Evolutionary conservation across 2,797 vertebrate species (phyloP), one percentile per base, ranked within the genome.

Genomic region (Fistularia tabacaria): DNA sequence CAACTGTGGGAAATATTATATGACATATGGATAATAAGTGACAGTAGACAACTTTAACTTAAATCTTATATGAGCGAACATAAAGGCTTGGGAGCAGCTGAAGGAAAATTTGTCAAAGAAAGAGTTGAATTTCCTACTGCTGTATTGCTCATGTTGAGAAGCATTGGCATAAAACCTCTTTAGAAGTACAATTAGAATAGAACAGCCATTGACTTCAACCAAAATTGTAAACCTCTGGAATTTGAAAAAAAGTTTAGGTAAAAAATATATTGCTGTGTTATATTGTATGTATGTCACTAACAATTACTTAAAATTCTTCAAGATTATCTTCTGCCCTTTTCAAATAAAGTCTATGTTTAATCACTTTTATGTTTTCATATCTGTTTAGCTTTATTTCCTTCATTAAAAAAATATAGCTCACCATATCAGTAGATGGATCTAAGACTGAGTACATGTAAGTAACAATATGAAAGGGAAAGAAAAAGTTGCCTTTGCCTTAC

Each of bases 1-100:
- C 70, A 53, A 56, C 74, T 85, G 85, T 84, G 80, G 80, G 81
- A 83, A 89, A 89, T 78, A 76, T 80, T 82, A 85, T 66, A 74
- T 57, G 77, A 82, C 74, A 80, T 63, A 55, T 60, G 65, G 67
- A 84, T 79, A 77, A 84, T 85, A 82, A 82, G 77, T 78, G 73
- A 77, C 69, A 76, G 71, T 51, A 82, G 79, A 81, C 70, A 84
- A 76, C 73, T 76, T 59, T 66, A 85, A 85, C 83, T 70, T 72
- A 82, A 79, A 71, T 81, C 71, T 54, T 76, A 71, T 80, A 76
- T 55, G 64, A 63, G 50, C 54, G 62, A 69, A 62, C 59, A 80
- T 74, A 77, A 78, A 76, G 62, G 66, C 52, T 54, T 64, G 49
- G 55, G 67, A 75, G 46, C 59, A 56, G 59, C 65, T 37, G 44